phyloP scores from a whole-genome alignment of 2,797 vertebrate species.

The Peromyscus attwateri region DNA sequence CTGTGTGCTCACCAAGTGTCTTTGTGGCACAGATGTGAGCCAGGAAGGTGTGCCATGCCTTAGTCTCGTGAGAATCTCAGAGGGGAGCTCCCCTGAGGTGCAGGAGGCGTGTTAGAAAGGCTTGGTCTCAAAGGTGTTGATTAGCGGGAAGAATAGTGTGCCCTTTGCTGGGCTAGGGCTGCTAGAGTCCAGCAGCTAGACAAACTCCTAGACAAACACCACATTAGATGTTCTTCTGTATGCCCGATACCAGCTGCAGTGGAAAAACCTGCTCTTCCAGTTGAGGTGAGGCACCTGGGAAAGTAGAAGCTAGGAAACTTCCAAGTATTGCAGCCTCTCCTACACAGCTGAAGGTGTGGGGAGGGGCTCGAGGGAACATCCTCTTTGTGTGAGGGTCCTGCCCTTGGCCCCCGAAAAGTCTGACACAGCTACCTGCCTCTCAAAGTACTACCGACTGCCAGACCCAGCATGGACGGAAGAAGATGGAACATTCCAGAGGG shows the following conservation, averaged over 20 bases:
- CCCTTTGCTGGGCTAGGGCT: not conserved
- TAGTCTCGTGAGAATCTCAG: not conserved
- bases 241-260: not conserved
- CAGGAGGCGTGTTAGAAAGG: not conserved
- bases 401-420: not conserved
- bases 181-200: not conserved
- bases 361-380: not conserved
- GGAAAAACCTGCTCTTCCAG: slow-evolving; percentile 73
- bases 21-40: fast-evolving
- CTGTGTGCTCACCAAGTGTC: not conserved
- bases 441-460: not conserved
- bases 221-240: not conserved
- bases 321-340: slow-evolving; percentile 2
- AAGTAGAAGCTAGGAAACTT: slow-evolving; percentile 8
- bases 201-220: not conserved
- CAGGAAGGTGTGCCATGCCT: not conserved
- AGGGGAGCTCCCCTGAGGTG: fast-evolving
- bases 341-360: not conserved
- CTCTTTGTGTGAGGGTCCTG: not conserved
- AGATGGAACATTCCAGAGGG: slow-evolving; percentile 30
- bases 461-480: slow-evolving; percentile 28
- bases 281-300: not conserved
- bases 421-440: not conserved
- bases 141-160: not conserved
- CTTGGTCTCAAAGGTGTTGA: not conserved